Percentiles rank a stretch among this genome's conserved stretches.
Evolutionary conservation across 2,888 invertebrate species (phyloP).

Genomic region (Cephus nigrinus): DNA sequence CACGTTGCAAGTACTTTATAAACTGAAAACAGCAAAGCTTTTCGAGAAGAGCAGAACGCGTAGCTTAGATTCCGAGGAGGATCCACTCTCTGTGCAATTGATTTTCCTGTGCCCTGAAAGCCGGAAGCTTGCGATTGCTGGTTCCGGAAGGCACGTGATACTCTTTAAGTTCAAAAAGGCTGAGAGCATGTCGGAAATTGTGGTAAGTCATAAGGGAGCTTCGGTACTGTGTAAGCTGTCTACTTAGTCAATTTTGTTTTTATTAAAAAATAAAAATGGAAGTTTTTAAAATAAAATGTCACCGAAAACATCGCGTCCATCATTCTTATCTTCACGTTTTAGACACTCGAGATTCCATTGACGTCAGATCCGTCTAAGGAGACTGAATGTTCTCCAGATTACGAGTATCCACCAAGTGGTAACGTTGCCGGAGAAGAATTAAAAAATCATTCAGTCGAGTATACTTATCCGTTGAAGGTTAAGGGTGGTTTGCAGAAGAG

Average conservation of each 20-base stretch:
- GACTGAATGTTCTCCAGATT: slow-evolving; percentile 83
- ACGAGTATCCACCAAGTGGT: slow-evolving; percentile 74
- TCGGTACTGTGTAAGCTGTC: background rate
- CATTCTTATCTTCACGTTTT: slow-evolving; percentile 42
- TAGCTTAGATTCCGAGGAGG: slow-evolving; percentile 79
- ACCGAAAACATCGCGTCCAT: slow-evolving; percentile 6
- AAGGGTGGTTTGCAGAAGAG: slow-evolving; percentile 84
- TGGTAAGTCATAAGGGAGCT: slow-evolving; percentile 68
- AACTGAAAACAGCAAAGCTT: slow-evolving; percentile 95
- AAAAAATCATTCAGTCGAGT: slow-evolving; percentile 59
- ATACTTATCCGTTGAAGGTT: slow-evolving; percentile 73
- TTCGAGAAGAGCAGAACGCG: slow-evolving; percentile 80
- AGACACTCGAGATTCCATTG: slow-evolving; percentile 90
- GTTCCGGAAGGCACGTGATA: slow-evolving; percentile 92
- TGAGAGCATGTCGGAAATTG: slow-evolving; percentile 85
- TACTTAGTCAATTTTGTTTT: background rate
- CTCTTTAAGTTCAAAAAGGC: slow-evolving; percentile 95
- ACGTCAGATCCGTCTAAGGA: slow-evolving; percentile 84
- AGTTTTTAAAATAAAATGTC: background rate
- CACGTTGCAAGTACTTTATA: slow-evolving; percentile 95
- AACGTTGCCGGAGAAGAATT: slow-evolving; percentile 68
- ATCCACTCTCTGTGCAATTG: slow-evolving; percentile 90
- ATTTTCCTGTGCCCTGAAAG: slow-evolving; percentile 95
- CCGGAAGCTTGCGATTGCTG: slow-evolving; percentile 87
- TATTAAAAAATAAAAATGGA: background rate